Percentiles rank a stretch among this genome's conserved stretches.
phyloP scores from a whole-genome alignment of 2,797 vertebrate genomes.

The Heteromormyrus szaboi region DNA sequence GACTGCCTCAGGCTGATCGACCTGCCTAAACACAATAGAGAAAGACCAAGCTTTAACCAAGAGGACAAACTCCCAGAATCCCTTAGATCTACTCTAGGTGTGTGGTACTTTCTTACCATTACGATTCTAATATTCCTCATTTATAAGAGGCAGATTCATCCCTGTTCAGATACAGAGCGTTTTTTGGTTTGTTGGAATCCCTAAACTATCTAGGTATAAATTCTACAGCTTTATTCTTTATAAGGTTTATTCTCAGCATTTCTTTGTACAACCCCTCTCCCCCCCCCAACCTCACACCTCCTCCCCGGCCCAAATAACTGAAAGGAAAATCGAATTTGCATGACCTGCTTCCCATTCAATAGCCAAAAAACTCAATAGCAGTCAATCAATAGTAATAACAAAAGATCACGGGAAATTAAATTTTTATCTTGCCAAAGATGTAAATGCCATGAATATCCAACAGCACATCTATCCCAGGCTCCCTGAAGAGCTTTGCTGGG shows the following conservation, averaged over 20 bases:
- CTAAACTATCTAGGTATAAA: not conserved
- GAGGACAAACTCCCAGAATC: not conserved
- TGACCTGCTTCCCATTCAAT: not conserved
- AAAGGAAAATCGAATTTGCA: not conserved
- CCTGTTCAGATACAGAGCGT: not conserved
- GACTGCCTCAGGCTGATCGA: not conserved
- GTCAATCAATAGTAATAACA: conserved; percentile 1
- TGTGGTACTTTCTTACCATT: not conserved
- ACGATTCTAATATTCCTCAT: not conserved
- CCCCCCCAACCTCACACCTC: not conserved
- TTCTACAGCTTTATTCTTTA: not conserved
- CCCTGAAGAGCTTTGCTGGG: not conserved
- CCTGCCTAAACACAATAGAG: not conserved
- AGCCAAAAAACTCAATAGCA: not conserved
- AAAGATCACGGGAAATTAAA: conserved; percentile 3
- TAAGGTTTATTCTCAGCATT: not conserved
- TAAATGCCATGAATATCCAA: not conserved
- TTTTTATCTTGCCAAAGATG: not conserved
- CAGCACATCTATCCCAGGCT: not conserved
- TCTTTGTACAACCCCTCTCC: not conserved
- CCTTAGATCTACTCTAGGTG: not conserved
- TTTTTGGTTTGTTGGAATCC: not conserved
- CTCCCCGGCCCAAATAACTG: not conserved
- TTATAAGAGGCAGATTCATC: not conserved
- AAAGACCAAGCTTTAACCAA: not conserved